Base-by-base conservation (phyloP, 1,140 invertebrate species). In the Drosophila biarmipes region DNA sequence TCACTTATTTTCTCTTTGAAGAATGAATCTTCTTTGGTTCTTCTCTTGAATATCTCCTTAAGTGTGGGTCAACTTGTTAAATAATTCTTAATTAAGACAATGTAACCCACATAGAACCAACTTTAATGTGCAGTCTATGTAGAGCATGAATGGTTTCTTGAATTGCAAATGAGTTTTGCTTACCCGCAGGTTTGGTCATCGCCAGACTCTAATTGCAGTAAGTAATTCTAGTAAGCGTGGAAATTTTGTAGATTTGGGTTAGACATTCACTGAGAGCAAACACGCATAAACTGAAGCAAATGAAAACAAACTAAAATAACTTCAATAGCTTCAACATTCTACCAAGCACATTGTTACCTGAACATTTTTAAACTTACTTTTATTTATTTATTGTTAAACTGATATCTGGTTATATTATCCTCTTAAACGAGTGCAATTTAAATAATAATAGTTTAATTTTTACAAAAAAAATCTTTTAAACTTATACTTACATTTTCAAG, bases 101-200 rank as follows among this genome's bases (percentile, higher is more conserved):
- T 40, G 58, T 58, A 58, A 49, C 42, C 49, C 8, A 31, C 29
- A 31, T 14, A 29, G 27, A 37, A 27, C 27, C 11, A 15, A 40
- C 38, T 10, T 40, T 12, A 27, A 12, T 56, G 68, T 38, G 7
- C 34, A 48, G 21, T 69, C 31, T 31, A 69, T 69, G 35, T 53
- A 56, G 49, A 71, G 64, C 67, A 69, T 71, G 63, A 71, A 56
- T 43, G 19, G 5, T 19, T 5, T 12, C 56, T 68, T 48, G 49
- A 69, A 69, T 69, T 67, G 61, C 45, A 48, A 24, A 66, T 66
- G 62, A 63, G 61, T n/a, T 21, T 48, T 5, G 24, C 29, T 31
- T 38, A 15, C 31, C 21, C 6, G 29, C n/a, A 53, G 34, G 34
- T 71, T 56, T 37, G 46, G 27, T 69, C 51, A 69, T 48, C 34